Evolutionary conservation across 2,797 vertebrate genomes (phyloP).

Genomic region (Alfaro cultratus): DNA sequence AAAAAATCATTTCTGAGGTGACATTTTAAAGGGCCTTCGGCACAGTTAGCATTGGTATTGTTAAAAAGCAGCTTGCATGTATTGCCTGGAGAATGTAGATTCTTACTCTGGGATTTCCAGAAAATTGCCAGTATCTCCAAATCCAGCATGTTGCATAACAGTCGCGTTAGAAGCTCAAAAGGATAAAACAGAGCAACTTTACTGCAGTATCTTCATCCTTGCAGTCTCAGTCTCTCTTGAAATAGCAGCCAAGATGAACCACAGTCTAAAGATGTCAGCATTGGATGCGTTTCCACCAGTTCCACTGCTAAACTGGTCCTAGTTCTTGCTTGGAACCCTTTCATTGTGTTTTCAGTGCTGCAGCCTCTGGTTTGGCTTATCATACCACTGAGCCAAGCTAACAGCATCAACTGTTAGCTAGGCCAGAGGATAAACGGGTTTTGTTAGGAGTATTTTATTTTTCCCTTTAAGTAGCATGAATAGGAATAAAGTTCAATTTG

Average conservation of each 20-base stretch:
- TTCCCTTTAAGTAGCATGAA: neutral
- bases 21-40: neutral
- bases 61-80: neutral
- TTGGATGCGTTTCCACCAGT: neutral
- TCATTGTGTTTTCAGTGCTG: neutral
- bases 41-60: neutral
- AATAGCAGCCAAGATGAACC: neutral
- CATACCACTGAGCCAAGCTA: neutral
- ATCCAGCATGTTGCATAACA: conserved; percentile 1
- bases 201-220: neutral
- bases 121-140: neutral
- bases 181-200: neutral
- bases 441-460: neutral
- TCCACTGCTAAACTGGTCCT: neutral
- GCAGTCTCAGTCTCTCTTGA: neutral
- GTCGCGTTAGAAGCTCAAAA: neutral
- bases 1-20: neutral
- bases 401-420: neutral
- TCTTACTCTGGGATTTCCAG: neutral
- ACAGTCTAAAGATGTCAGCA: neutral
- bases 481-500: neutral
- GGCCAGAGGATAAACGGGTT: neutral
- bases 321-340: neutral
- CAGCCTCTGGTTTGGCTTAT: neutral
- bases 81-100: neutral